phyloP scores from a whole-genome alignment of 2,797 vertebrate genomes.

The Mus spretus region DNA sequence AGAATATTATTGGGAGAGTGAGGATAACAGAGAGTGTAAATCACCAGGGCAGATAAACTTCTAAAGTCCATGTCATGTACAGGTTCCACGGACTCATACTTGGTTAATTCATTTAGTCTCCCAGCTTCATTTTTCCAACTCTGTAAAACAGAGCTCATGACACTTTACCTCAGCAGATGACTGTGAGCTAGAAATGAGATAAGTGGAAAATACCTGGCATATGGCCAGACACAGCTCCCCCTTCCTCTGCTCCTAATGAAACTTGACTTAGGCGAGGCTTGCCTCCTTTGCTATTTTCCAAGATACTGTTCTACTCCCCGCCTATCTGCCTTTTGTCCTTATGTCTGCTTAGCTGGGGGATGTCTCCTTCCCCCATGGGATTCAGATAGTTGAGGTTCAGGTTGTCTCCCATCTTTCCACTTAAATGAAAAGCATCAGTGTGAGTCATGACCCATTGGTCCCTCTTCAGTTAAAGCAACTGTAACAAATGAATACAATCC shows the following conservation, averaged over 20 bases:
- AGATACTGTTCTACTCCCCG: background rate
- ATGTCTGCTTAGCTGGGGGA: background rate
- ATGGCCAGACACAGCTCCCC: background rate
- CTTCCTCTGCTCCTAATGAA: background rate
- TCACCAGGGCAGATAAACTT: background rate
- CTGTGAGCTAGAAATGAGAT: background rate
- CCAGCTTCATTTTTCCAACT: background rate
- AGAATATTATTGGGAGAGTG: background rate
- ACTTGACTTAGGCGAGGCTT: background rate
- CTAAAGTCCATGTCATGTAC: background rate
- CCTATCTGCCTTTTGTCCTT: background rate
- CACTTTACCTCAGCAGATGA: background rate
- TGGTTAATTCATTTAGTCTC: background rate
- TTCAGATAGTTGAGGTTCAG: background rate
- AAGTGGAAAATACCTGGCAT: background rate
- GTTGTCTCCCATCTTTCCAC: background rate
- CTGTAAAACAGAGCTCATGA: background rate
- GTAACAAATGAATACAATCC: background rate
- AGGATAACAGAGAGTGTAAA: background rate
- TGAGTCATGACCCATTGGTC: background rate
- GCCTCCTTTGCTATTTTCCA: background rate
- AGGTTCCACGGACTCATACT: background rate
- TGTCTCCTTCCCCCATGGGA: background rate
- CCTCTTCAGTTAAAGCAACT: background rate
- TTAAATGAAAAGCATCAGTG: background rate